Base-by-base conservation (phyloP, 2,888 invertebrate species). In the Cryptocephalus primarius region DNA sequence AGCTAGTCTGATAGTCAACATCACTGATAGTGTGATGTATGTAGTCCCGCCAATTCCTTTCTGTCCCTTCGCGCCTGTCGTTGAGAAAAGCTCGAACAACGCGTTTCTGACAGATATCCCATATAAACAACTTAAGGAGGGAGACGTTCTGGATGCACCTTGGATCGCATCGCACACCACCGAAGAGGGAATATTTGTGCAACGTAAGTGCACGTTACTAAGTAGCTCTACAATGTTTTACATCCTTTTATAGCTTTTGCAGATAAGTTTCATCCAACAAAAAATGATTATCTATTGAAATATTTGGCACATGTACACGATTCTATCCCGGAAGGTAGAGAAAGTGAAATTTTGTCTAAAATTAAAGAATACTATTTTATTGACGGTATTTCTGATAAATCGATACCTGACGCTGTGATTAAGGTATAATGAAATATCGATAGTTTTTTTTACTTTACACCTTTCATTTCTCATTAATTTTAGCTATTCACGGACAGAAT, bases 171-270 rank as follows among this genome's bases (percentile, higher is more conserved):
- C 80, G 4, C 75, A 82, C 41, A 77, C 79, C 0, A 76, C 78
- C 10, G 79, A 84, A 46, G 87, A 87, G 64, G 86, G 86, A 46
- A 22, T 22, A 2, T 70, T 83, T n/a, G 82, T 80, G 57, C 83
- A 83, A 14, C 80, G 78, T 39, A 77, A 78, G 60, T 74, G 83
- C 82, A 22, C 2, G 6, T 22, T 22, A 22, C 6, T 22, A 22
- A 22, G 22, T 22, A 6, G 22, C 6, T 22, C 6, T 22, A 22
- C 22, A 22, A 22, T 22, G 22, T 22, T 22, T 22, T 6, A 22
- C 3, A 22, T 22, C 22, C 6, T 22, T 22, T 22, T 22, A 22
- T 6, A 22, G 22, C 22, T 22, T 22, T 22, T 22, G 22, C 22
- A 22, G 22, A 22, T 6, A 22, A 6, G 22, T 22, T 22, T 22